phyloP scores from a whole-genome alignment of 2,888 invertebrate species.

The Melieria picta region DNA sequence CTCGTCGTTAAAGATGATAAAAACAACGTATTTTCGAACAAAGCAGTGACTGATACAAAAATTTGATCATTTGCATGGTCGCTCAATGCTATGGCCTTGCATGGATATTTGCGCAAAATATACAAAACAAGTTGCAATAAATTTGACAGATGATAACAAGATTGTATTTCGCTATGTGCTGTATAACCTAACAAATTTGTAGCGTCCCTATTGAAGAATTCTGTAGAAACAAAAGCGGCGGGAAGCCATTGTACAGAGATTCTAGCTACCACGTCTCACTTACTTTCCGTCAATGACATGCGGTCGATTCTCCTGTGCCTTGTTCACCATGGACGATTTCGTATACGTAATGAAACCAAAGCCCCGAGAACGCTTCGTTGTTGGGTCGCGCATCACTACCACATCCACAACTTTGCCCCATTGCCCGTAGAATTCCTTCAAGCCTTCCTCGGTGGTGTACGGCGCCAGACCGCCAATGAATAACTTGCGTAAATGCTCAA shows the following conservation, averaged over 20 bases:
- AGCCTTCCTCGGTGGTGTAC: slow-evolving; percentile 88
- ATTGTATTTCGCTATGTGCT: too few species aligned
- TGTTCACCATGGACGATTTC: slow-evolving; percentile 92
- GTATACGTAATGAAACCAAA: slow-evolving; percentile 99
- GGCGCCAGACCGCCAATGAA: slow-evolving; percentile 97
- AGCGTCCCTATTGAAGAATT: too few species aligned
- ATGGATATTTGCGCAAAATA: too few species aligned
- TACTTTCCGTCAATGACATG: slow-evolving; percentile 90
- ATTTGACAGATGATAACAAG: too few species aligned
- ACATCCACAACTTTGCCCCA: slow-evolving; percentile 98
- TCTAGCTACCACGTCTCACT: slow-evolving; percentile 49
- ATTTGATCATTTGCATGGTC: too few species aligned
- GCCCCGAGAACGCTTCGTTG: slow-evolving; percentile 92
- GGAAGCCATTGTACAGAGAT: not conserved
- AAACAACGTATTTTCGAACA: not conserved
- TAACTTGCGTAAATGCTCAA: slow-evolving; percentile 86
- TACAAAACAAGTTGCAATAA: too few species aligned
- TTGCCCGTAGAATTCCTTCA: slow-evolving; percentile 92
- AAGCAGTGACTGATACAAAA: not conserved
- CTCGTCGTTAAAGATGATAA: not conserved
- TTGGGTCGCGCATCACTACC: slow-evolving; percentile 95
- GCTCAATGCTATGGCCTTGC: too few species aligned
- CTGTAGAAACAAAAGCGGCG: too few species aligned
- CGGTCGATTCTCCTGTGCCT: slow-evolving; percentile 88
- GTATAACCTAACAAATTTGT: too few species aligned